A percentile compares a stretch with the other conserved stretches of the same genome.
Conservation (phyloP, 2,797 vertebrate genomes). For the Acrossocheilus fasciatus region DNA sequence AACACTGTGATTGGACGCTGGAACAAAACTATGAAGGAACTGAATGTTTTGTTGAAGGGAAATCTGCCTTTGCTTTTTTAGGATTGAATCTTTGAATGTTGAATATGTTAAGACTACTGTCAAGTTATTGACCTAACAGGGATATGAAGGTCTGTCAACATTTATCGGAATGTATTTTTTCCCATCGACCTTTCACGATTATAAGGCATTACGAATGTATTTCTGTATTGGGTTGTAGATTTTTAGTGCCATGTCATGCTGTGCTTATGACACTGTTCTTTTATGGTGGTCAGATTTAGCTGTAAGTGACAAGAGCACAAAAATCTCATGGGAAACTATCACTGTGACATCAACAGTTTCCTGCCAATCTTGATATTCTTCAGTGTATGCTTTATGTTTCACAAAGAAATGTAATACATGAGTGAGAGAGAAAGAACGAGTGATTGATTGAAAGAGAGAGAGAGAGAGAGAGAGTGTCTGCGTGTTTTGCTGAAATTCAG, state of each 20-base stretch:
- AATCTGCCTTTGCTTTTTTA: slow-evolving; percentile 23
- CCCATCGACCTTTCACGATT: slow-evolving; percentile 24
- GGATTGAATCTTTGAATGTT: slow-evolving; percentile 36
- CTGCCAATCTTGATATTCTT: not conserved
- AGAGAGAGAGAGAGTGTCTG: not conserved
- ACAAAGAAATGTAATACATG: slow-evolving; percentile 16
- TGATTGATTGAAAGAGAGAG: slow-evolving; percentile 4
- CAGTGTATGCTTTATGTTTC: slow-evolving; percentile 5
- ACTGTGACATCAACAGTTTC: slow-evolving; percentile 53
- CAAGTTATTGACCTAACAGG: not conserved
- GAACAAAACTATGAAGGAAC: slow-evolving; percentile 20
- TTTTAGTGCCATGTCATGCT: slow-evolving; percentile 29
- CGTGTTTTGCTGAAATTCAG: not conserved
- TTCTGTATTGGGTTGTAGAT: slow-evolving; percentile 14
- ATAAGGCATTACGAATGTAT: slow-evolving; percentile 43
- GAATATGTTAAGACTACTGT: slow-evolving; percentile 35
- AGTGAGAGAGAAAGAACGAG: slow-evolving; percentile 1
- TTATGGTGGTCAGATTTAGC: slow-evolving; percentile 17
- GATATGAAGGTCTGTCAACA: not conserved
- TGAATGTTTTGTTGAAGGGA: slow-evolving; percentile 20
- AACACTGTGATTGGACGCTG: slow-evolving; percentile 48
- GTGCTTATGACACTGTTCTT: slow-evolving; percentile 8
- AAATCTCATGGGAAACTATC: slow-evolving; percentile 35
- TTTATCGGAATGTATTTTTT: slow-evolving; percentile 24
- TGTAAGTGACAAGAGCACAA: slow-evolving; percentile 41